Evolutionary conservation across 30 jellyfish, hydroid and myxozoan genomes (phyloP), one percentile per base, ranked within the genome.

Genomic region (Aurelia sp.): DNA sequence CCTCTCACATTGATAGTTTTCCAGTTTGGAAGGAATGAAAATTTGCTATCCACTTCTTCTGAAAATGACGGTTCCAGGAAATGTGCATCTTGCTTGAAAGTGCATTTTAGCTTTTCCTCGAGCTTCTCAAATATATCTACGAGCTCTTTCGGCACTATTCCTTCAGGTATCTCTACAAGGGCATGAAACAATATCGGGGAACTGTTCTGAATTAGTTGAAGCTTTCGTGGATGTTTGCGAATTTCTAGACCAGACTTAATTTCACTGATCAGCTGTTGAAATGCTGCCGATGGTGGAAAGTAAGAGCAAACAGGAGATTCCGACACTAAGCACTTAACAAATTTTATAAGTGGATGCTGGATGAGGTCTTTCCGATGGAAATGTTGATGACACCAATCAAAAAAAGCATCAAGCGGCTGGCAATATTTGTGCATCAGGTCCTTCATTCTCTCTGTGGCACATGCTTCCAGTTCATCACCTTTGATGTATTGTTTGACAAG

Each of bases 21-120:
- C 72, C 72, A 58, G 55, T 48, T 52, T 8, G 86, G 86, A 12
- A 74, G 24, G 50, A 53, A 51, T 13, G 86, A 70, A 30, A 70
- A 59, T 21, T 59, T 21, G 22, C 10, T 18, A 10, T 1, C 68
- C 68, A 1, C 30, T 18, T 21, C 68, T 17, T 17, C 68, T 21
- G 22, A 5, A 21, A 59, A 18, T 17, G 22, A 18, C 22, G 30
- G 31, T 4, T 59, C 68, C 6, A 59, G 68, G 22, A 17, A 17
- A 59, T 59, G 68, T 3, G 68, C 31, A 17, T 59, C 68, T 21
- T 21, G 22, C 6, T 17, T 21, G 31, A 59, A 59, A 59, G 68
- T 21, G 31, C 13, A 4, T 18, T 10, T 17, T 21, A 59, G 9
- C 31, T 59, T 59, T 6, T 59, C 30, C 13, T 59, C 68, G 30